A percentile compares a stretch with the other conserved stretches of the same genome.
phyloP scores from a whole-genome alignment of 2,797 vertebrate genomes.

The Muraenolepis orangiensis region DNA sequence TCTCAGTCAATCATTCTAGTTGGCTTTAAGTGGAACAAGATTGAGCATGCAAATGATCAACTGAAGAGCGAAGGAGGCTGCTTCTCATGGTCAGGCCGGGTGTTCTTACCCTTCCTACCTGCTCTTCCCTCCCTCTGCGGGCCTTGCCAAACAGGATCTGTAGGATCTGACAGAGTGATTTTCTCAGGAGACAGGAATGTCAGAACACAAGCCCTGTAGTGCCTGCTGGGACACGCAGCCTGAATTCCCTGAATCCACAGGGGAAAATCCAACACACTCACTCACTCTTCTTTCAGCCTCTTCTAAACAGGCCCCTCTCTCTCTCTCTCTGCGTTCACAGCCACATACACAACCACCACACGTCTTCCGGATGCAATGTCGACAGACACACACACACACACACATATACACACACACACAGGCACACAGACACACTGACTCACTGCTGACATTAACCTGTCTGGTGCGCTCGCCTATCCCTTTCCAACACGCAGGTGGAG shows the following conservation, averaged over 20 bases:
- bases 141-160: constrained; percentile 80
- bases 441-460: constrained; percentile 52
- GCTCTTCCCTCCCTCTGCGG: constrained; percentile 64
- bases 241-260: constrained; percentile 56
- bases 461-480: constrained; percentile 36
- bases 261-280: constrained; percentile 47
- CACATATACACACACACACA: constrained; percentile 40
- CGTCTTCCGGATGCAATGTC: constrained; percentile 38
- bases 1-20: constrained; percentile 15
- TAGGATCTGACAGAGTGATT: constrained; percentile 74
- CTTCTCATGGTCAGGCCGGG: constrained; percentile 69
- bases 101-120: constrained; percentile 57
- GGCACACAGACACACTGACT: constrained; percentile 61
- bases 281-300: constrained; percentile 40
- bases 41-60: constrained; percentile 72
- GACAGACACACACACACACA: not conserved
- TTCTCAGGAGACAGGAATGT: constrained; percentile 80
- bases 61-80: constrained; percentile 53
- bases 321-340: constrained; percentile 12
- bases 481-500: constrained; percentile 17
- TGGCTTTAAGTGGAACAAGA: constrained; percentile 63
- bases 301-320: constrained; percentile 29
- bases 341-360: not conserved
- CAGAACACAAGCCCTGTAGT: constrained; percentile 53
- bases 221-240: constrained; percentile 68